Percentiles rank a stretch among this genome's conserved stretches.
Conservation (phyloP, 2,888 invertebrate genomes). For the Tribolium freemani region DNA sequence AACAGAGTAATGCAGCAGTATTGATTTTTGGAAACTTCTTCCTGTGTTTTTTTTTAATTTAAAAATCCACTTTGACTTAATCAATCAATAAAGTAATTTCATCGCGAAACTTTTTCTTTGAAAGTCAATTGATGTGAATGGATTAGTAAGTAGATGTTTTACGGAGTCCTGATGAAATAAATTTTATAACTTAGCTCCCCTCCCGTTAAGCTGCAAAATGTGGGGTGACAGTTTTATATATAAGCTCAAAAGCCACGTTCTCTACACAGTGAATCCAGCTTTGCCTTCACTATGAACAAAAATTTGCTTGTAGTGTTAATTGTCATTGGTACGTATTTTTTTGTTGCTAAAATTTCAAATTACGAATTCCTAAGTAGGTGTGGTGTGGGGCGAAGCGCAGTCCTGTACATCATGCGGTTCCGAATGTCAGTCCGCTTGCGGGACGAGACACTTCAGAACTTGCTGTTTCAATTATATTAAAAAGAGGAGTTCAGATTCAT, state of each 20-base stretch:
- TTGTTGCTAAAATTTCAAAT: not conserved
- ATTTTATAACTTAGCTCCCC: slow-evolving; percentile 52
- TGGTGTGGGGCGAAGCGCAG: slow-evolving; percentile 71
- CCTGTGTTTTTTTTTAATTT: not conserved
- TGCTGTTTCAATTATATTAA: slow-evolving; percentile 82
- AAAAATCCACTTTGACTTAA: slow-evolving; percentile 48
- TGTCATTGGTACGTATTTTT: slow-evolving; percentile 50
- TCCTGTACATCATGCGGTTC: slow-evolving; percentile 79
- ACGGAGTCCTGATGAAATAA: slow-evolving; percentile 54
- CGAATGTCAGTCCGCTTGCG: slow-evolving; percentile 78
- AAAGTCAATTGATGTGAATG: slow-evolving; percentile 54
- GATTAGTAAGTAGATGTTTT: slow-evolving; percentile 48
- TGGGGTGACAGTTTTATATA: slow-evolving; percentile 28
- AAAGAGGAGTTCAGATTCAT: slow-evolving; percentile 67
- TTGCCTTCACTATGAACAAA: slow-evolving; percentile 46
- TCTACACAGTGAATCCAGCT: slow-evolving; percentile 8
- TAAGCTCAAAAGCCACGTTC: slow-evolving; percentile 18
- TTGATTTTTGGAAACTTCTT: not conserved
- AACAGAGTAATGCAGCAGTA: not conserved
- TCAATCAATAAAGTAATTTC: slow-evolving; percentile 52
- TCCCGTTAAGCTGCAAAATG: slow-evolving; percentile 29
- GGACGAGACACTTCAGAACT: slow-evolving; percentile 78
- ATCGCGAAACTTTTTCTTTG: slow-evolving; percentile 53
- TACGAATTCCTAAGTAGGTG: slow-evolving; percentile 60
- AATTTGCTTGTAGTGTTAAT: slow-evolving; percentile 48